phyloP scores from a whole-genome alignment of 2,888 invertebrate genomes.

The Smittia sp. region DNA sequence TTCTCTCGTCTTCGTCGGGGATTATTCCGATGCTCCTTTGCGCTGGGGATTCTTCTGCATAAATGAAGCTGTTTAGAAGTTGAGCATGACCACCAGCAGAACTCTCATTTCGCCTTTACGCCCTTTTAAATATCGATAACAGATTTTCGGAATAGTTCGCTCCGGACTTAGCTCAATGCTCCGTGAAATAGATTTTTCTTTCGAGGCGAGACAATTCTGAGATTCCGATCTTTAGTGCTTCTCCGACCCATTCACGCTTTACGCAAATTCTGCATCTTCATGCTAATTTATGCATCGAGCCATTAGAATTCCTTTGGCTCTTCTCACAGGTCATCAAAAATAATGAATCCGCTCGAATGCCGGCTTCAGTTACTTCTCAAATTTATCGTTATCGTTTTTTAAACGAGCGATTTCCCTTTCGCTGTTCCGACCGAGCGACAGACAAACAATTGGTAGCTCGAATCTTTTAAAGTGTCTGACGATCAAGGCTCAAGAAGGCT shows the following conservation, averaged over 20 bases:
- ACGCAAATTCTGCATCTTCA: constrained; percentile 24
- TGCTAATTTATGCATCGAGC: constrained; percentile 5
- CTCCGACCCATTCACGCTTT: constrained; percentile 28
- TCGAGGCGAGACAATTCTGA: not conserved
- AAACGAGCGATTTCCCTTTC: not conserved
- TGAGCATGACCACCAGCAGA: not conserved
- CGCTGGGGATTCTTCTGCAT: not conserved
- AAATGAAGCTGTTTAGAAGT: constrained; percentile 3
- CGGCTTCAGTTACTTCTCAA: not conserved
- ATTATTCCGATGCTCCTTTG: not conserved
- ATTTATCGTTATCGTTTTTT: constrained; percentile 18
- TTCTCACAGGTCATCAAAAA: not conserved
- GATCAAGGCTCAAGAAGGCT: not conserved
- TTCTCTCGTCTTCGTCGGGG: not conserved
- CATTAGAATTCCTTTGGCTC: not conserved
- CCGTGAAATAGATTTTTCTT: constrained; percentile 36
- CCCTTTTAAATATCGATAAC: constrained; percentile 37
- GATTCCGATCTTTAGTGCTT: no score
- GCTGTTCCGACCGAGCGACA: not conserved
- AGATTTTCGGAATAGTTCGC: not conserved
- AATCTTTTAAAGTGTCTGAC: not conserved
- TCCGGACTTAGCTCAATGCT: constrained; percentile 14
- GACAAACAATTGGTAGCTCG: not conserved
- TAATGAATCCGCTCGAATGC: constrained; percentile 20
- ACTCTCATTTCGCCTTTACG: not conserved